Conservation (phyloP, 2,113 vertebrate species). For the Clarias macrocephalus region DNA sequence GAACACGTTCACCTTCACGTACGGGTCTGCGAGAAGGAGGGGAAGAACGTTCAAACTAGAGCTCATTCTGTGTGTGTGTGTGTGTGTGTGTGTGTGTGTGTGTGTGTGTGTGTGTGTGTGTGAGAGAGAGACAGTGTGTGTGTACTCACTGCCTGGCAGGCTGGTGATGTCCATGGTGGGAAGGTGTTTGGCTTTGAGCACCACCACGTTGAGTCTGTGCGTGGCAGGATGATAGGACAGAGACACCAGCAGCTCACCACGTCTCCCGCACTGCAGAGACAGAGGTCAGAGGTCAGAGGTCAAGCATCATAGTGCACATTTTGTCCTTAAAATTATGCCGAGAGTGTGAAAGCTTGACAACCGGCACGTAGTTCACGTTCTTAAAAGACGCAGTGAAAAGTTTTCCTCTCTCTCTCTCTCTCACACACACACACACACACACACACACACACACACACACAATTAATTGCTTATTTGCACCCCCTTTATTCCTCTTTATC, state of each 20-base stretch:
- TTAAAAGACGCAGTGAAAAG: not conserved
- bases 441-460: not conserved
- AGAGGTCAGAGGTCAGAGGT: constrained; percentile 1
- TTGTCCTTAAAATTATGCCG: not conserved
- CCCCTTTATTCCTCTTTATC: no score
- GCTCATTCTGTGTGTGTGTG: not conserved
- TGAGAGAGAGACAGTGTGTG: no score
- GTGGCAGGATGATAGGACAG: constrained; percentile 84
- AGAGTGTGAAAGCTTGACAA: not conserved
- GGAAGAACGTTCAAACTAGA: not conserved
- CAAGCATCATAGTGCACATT: not conserved
- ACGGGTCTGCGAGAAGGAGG: constrained; percentile 74
- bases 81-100: constrained; percentile 12
- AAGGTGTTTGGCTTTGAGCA: constrained; percentile 85
- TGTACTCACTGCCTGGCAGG: constrained; percentile 85
- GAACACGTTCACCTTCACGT: constrained; percentile 87
- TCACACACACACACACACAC: not conserved
- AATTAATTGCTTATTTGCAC: not conserved
- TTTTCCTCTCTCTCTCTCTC: not conserved
- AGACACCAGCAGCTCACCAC: constrained; percentile 84
- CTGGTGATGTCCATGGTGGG: constrained; percentile 88
- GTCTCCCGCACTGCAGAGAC: constrained; percentile 72
- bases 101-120: constrained; percentile 39
- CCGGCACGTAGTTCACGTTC: not conserved
- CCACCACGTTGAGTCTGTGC: constrained; percentile 83